Conservation (phyloP, 2,113 vertebrate species). For the Apeltes quadracus region DNA sequence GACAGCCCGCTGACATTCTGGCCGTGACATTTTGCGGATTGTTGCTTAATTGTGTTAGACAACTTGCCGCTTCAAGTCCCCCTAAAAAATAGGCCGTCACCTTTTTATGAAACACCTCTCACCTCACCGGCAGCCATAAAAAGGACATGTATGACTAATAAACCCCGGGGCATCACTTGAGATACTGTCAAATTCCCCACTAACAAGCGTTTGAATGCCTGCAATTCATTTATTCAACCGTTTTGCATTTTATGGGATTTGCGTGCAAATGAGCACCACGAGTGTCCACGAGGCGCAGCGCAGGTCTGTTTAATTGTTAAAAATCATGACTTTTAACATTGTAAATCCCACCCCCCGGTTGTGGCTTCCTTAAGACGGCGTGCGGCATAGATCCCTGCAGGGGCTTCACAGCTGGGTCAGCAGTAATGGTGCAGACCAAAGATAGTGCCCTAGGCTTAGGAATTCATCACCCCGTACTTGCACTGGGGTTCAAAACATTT, state of each 20-base stretch:
- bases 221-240: conserved; percentile 55
- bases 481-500: conserved; percentile 36
- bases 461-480: conserved; percentile 39
- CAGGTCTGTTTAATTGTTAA: conserved; percentile 49
- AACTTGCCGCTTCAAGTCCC: conserved; percentile 9
- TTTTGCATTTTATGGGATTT: conserved; percentile 60
- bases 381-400: conserved; percentile 44
- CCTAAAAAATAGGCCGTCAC: conserved; percentile 9
- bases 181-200: conserved; percentile 29
- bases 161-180: conserved; percentile 27
- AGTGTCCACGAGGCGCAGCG: conserved; percentile 32
- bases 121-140: conserved; percentile 36
- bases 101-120: conserved; percentile 24
- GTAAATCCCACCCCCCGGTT: conserved; percentile 55
- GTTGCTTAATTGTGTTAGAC: conserved; percentile 19
- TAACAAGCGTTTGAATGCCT: conserved; percentile 33
- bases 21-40: conserved; percentile 1
- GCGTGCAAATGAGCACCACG: conserved; percentile 41
- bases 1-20: conserved; percentile 8
- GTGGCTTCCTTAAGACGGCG: conserved; percentile 46
- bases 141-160: conserved; percentile 13
- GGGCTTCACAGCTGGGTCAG: conserved; percentile 48
- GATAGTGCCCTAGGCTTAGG: conserved; percentile 35
- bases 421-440: conserved; percentile 15
- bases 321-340: conserved; percentile 45